Base-by-base conservation (phyloP, 2,113 vertebrate genomes). In the Rhinopomastus cyanomelas region DNA sequence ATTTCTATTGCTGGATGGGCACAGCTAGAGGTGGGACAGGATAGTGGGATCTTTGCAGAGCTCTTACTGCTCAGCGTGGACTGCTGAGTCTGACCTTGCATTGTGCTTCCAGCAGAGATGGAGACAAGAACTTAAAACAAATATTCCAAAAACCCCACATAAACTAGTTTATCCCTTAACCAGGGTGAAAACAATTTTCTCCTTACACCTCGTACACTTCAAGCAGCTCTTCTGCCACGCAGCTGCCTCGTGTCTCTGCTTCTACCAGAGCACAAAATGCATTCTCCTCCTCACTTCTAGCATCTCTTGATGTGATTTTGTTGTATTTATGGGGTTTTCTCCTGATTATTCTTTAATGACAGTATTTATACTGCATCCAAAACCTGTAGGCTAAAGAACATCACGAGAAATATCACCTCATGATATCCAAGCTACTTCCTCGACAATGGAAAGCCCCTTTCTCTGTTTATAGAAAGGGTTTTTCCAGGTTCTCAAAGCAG, bases 401-500 rank as follows among this genome's bases (percentile, higher is more conserved):
- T 49, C 1, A 3, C 1, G 2, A 46, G 42, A 73, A 82, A 49
- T 25, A 78, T 8, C 3, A 19, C 39, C 53, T 74, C 85, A 13
- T 57, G 46, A 88, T 32, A 81, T 72, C 12, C 36, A 49, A 75
- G 32, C 26, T 79, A 16, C 16, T 76, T 53, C 17, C 61, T 53
- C 11, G 0, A 30, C 74, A 76, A 48, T 2, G 4, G 88, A 96
- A 91, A 92, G 42, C 8, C 18, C 59, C 14, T 69, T 87, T n/a
- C 66, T 22, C n/a, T 56, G 29, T 25, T 81, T 88, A 72, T 23
- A 85, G 57, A 91, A 92, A 74, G 78, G 22, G 26, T 53, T 88
- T 91, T 89, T 86, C 73, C 85, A 89, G 25, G 42, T 82, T 82
- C 79, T 80, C 56, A 74, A 67, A 69, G 56, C 56, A 78, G 79